Percentiles rank a stretch among this genome's conserved stretches.
These are phyloP conservation scores for Esox lucius DNA, from an alignment of 2,797 vertebrate genomes.

Conservation along the genomic window DNA sequence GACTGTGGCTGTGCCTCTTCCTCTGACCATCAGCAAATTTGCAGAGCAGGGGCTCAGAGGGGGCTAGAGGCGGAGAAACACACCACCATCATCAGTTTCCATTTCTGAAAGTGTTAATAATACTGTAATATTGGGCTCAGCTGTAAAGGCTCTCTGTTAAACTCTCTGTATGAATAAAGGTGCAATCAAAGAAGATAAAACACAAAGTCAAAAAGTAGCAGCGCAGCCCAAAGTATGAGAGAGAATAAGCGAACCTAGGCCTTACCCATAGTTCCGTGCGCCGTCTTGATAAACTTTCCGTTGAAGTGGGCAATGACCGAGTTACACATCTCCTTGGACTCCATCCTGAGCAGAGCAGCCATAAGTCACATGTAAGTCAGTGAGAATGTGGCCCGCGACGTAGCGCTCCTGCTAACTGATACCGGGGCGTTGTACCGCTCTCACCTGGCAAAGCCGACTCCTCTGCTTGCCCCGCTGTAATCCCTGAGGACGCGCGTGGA, in stretches of 20 bases:
- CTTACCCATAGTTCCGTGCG: conserved; percentile 91
- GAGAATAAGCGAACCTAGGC: background rate
- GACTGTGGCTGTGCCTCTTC: conserved; percentile 93
- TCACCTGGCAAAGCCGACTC: conserved; percentile 97
- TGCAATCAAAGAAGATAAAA: background rate
- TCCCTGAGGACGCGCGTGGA: conserved; percentile 97
- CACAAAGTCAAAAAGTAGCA: background rate
- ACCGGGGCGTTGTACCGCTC: conserved; percentile 8
- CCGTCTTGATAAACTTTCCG: conserved; percentile 97
- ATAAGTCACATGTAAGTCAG: background rate
- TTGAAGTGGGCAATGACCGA: conserved; percentile 98
- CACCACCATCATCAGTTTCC: conserved; percentile 11
- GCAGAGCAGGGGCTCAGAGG: conserved; percentile 92
- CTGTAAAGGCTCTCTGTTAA: too few species aligned
- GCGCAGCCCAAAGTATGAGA: background rate
- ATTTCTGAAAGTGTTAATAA: too few species aligned
- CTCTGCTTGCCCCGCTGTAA: conserved; percentile 93
- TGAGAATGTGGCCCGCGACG: background rate
- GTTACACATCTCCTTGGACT: conserved; percentile 98
- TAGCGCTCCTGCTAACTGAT: background rate
- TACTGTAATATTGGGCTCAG: too few species aligned
- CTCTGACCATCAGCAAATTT: conserved; percentile 98
- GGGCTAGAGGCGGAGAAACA: conserved; percentile 66
- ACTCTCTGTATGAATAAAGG: too few species aligned
- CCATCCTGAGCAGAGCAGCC: conserved; percentile 82